These are phyloP conservation scores for Hirtodrosophila confusa DNA, from an alignment of 2,888 invertebrate species.

Conservation along the genomic window DNA sequence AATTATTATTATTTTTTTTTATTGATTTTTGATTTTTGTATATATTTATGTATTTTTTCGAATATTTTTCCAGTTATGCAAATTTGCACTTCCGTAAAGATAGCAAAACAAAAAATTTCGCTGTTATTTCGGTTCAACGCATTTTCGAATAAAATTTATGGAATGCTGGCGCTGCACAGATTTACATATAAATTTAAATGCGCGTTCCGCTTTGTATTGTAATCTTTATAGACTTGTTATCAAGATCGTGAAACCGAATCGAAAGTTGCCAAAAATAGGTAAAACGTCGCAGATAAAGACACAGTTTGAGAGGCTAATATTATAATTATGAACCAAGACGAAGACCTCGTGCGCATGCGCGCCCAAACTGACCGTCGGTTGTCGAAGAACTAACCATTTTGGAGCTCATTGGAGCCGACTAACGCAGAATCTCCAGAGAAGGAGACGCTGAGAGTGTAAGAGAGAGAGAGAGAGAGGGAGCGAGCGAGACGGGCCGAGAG, in stretches of 20 bases:
- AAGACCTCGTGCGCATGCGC: constrained; percentile 80
- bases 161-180: constrained; percentile 39
- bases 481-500: constrained; percentile 32
- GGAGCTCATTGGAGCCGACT: constrained; percentile 58
- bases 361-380: constrained; percentile 83
- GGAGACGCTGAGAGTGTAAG: neutral
- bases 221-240: constrained; percentile 26
- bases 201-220: constrained; percentile 37
- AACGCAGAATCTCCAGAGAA: constrained; percentile 53
- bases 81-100: constrained; percentile 52
- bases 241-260: constrained; percentile 67
- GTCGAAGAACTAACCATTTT: constrained; percentile 82
- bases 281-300: constrained; percentile 9
- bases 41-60: constrained; percentile 11
- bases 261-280: constrained; percentile 75
- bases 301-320: constrained; percentile 12
- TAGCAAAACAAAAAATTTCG: constrained; percentile 46
- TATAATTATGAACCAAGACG: constrained; percentile 12
- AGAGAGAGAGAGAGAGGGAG: constrained; percentile 2
- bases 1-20: constrained; percentile 14
- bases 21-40: constrained; percentile 31
- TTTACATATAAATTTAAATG: constrained; percentile 55
- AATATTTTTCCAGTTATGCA: constrained; percentile 51
- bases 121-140: constrained; percentile 51
- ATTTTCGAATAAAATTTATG: constrained; percentile 52